Evolutionary conservation across 2,113 vertebrate genomes (phyloP).

Genomic region (Stegostoma tigrinum): DNA sequence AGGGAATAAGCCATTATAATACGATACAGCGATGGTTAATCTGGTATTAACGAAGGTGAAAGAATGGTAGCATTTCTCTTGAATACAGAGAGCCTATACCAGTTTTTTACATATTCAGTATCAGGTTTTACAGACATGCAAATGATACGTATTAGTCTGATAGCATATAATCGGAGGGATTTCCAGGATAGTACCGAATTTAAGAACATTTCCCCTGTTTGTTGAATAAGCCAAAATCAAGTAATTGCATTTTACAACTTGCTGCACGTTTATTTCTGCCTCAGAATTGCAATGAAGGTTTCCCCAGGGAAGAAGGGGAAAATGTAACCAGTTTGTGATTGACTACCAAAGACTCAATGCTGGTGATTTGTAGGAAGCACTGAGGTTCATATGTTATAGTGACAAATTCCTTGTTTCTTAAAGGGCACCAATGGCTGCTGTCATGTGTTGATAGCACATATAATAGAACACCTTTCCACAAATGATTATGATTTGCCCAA

Average conservation of each 20-base stretch:
- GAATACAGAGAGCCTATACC: background rate
- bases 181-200: background rate
- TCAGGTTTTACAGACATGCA: background rate
- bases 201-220: background rate
- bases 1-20: background rate
- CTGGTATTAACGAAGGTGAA: background rate
- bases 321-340: background rate
- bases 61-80: background rate
- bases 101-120: background rate
- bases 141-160: background rate
- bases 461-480: background rate
- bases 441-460: background rate
- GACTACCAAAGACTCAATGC: background rate
- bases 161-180: background rate
- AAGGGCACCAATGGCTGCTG: background rate
- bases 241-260: slow-evolving; percentile 22
- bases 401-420: background rate
- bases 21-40: background rate
- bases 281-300: slow-evolving; percentile 5
- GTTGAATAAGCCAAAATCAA: background rate
- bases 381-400: background rate
- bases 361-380: background rate
- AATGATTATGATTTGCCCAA: slow-evolving; percentile 2
- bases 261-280: background rate
- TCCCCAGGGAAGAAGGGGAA: background rate